Evolutionary conservation across 1,140 invertebrate species (phyloP), one percentile per base, ranked within the genome.

Genomic region (Brachystomella parvula): DNA sequence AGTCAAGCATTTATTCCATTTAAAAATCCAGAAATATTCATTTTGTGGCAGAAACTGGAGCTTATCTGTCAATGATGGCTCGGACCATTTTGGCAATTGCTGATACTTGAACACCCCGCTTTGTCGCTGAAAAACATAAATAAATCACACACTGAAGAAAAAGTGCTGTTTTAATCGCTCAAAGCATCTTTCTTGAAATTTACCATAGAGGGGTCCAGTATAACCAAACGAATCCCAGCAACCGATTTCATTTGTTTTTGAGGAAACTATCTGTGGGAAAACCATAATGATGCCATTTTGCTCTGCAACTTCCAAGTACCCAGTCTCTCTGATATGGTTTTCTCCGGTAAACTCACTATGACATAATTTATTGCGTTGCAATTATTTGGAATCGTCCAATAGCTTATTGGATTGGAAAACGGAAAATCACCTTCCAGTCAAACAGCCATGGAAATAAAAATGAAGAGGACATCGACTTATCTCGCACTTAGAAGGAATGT

Each of bases 321-420:
- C 71, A 35, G 63, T 68, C 39, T 70, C 58, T 2, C 62, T 21
- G 30, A 73, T 66, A 31, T 73, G 68, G n/a, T 57, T 64, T 0
- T 61, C 61, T n/a, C 68, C 71, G 58, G 64, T 70, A 35, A 70
- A 73, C 56, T 73, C 71, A 17, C 71, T 71, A 26, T n/a, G 39
- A 9, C 9, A 44, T 9, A 44, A 44, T 44, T n/a, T n/a, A n/a
- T n/a, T n/a, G n/a, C n/a, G n/a, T n/a, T n/a, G n/a, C n/a, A n/a
- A n/a, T n/a, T n/a, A n/a, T n/a, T n/a, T n/a, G n/a, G n/a, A n/a
- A n/a, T n/a, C n/a, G n/a, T n/a, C n/a, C n/a, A n/a, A n/a, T n/a
- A n/a, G n/a, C n/a, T n/a, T n/a, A n/a, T n/a, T n/a, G n/a, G n/a
- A n/a, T n/a, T n/a, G n/a, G n/a, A n/a, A n/a, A n/a, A n/a, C n/a